Percentiles rank a stretch among this genome's conserved stretches.
Conservation (phyloP, 2,797 vertebrate genomes). For the Champsocephalus esox region DNA sequence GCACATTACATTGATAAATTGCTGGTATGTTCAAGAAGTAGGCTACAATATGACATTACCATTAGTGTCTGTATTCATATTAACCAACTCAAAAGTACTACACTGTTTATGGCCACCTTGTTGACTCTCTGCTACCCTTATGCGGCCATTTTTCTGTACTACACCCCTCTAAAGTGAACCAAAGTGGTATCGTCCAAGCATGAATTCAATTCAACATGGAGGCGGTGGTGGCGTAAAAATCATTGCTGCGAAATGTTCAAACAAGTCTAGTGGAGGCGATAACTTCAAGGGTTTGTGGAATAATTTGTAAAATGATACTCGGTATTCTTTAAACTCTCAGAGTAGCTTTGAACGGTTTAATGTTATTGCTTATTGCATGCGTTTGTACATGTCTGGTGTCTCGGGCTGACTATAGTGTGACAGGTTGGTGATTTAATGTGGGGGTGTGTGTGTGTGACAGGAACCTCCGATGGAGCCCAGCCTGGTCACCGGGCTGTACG, state of each 20-base stretch:
- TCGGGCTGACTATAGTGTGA: neutral
- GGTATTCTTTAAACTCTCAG: no score
- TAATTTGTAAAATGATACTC: neutral
- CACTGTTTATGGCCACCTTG: accelerated
- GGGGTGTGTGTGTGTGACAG: neutral
- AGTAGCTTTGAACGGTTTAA: neutral
- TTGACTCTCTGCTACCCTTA: slow-evolving; percentile 20
- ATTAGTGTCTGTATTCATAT: neutral
- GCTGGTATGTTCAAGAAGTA: neutral
- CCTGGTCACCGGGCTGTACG: slow-evolving; percentile 68
- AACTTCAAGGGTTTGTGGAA: neutral
- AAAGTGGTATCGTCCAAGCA: slow-evolving; percentile 56
- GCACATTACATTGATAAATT: neutral
- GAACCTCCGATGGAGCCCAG: slow-evolving; percentile 55
- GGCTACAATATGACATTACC: neutral
- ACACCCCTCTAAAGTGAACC: slow-evolving; percentile 18
- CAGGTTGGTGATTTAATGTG: neutral
- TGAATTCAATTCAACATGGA: slow-evolving; percentile 68
- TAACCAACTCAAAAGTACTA: neutral
- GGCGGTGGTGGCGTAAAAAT: neutral
- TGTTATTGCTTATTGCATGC: neutral
- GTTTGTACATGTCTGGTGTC: neutral
- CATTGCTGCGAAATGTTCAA: neutral
- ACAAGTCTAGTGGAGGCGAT: neutral
- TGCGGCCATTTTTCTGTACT: neutral